Conservation (phyloP, 2,113 vertebrate genomes). For the Salvelinus namaycush region DNA sequence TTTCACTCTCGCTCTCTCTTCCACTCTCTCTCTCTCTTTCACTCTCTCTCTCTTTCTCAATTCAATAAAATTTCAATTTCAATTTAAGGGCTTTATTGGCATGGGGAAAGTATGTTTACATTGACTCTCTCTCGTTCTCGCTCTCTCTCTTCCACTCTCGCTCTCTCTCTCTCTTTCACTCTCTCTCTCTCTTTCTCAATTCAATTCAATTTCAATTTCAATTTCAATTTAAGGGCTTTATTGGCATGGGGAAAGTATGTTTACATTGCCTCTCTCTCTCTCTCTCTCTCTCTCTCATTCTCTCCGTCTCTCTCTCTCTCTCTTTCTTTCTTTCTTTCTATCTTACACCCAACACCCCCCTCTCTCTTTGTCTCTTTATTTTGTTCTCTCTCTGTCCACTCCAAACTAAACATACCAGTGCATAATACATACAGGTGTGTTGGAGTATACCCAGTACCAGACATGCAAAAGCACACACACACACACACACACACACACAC, state of each 20-base stretch:
- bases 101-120: too few relatives aligned
- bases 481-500: too few relatives aligned
- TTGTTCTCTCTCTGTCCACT: background rate
- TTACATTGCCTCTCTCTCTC: background rate
- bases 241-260: too few relatives aligned
- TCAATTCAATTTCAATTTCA: too few relatives aligned
- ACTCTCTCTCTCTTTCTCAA: background rate
- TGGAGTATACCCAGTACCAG: background rate
- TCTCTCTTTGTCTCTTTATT: background rate
- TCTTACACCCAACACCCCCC: too few relatives aligned
- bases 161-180: background rate
- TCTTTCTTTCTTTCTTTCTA: background rate
- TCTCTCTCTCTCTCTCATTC: background rate
- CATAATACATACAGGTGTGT: background rate
- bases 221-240: too few relatives aligned
- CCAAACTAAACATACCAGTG: background rate
- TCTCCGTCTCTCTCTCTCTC: background rate
- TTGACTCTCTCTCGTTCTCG: rapidly evolving
- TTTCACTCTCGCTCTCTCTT: background rate
- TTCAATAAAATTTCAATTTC: too few relatives aligned
- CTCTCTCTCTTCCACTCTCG: too few relatives aligned
- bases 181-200: background rate
- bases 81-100: too few relatives aligned
- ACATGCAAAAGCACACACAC: background rate
- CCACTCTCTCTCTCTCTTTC: background rate